A percentile compares a stretch with the other conserved stretches of the same genome.
Conservation (phyloP, 23 tunicate species). For the Ciona savignyi region DNA sequence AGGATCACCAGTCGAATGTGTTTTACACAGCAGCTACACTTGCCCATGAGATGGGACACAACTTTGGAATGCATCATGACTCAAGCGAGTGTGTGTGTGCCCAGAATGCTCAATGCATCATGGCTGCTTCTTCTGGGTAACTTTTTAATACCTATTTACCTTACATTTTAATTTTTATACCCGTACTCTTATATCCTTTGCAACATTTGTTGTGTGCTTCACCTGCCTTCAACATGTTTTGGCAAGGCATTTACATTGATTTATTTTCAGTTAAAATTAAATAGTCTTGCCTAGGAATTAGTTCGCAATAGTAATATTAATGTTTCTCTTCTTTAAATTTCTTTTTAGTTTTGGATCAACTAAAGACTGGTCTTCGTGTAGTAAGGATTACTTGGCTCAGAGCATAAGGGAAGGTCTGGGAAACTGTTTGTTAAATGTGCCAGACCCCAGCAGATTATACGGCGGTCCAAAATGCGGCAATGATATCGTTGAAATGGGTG, state of each 20-base stretch:
- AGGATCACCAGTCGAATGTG: not conserved
- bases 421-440: constrained; percentile 68
- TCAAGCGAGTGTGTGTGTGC: constrained; percentile 47
- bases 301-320: not conserved
- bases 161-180: not conserved
- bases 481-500: constrained; percentile 81
- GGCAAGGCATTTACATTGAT: too few species aligned
- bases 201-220: too few species aligned
- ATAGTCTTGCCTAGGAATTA: not conserved
- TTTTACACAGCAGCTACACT: constrained; percentile 51
- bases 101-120: constrained; percentile 26
- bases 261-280: not conserved
- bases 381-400: constrained; percentile 29
- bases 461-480: constrained; percentile 91
- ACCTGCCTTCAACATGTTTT: too few species aligned
- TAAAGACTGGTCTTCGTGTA: constrained; percentile 74
- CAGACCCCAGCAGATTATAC: constrained; percentile 35
- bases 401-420: constrained; percentile 30
- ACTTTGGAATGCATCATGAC: constrained; percentile 82
- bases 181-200: too few species aligned
- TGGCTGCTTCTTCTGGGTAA: constrained; percentile 54
- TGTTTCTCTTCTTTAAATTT: not conserved
- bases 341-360: not conserved
- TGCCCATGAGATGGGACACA: constrained; percentile 93
- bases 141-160: not conserved